These are phyloP conservation scores for Bujurquina vittata DNA, from an alignment of 2,113 vertebrate species.

Conservation along the genomic window DNA sequence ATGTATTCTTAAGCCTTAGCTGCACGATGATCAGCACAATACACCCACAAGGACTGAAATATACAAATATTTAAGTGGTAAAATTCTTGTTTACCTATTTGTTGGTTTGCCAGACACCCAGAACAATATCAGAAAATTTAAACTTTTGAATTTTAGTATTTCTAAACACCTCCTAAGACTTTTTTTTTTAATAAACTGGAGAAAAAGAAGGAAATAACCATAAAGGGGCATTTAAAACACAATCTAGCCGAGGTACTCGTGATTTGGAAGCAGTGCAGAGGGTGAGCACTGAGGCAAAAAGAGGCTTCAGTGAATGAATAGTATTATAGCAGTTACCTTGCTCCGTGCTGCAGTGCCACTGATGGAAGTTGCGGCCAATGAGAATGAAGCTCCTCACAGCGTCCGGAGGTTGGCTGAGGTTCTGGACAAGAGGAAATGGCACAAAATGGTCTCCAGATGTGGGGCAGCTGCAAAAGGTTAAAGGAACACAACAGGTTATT, in stretches of 20 bases:
- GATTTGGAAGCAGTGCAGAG: neutral
- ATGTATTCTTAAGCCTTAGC: no score
- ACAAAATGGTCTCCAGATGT: constrained; percentile 74
- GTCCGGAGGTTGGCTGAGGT: constrained; percentile 77
- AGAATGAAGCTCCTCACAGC: constrained; percentile 86
- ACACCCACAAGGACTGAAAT: no score
- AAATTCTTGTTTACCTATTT: no score
- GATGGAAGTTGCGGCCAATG: constrained; percentile 94
- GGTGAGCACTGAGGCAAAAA: neutral
- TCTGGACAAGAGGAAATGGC: constrained; percentile 81
- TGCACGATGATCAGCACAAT: no score
- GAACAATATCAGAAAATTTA: no score
- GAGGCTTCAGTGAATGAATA: neutral
- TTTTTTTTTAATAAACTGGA: accelerated
- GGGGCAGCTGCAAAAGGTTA: constrained; percentile 71
- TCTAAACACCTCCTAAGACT: no score
- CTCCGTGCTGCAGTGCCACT: constrained; percentile 94
- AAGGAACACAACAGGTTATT: neutral
- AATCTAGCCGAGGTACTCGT: neutral
- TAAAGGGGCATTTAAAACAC: neutral
- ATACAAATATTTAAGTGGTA: no score
- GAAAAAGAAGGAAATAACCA: neutral
- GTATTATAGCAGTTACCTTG: constrained; percentile 80
- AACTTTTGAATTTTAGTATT: no score
- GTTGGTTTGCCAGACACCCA: no score